A percentile compares a stretch with the other conserved stretches of the same genome.
These are phyloP conservation scores for Spongilla lacustris DNA, from an alignment of 37 sponge, comb jelly and placozoan species.

Conservation along the genomic window DNA sequence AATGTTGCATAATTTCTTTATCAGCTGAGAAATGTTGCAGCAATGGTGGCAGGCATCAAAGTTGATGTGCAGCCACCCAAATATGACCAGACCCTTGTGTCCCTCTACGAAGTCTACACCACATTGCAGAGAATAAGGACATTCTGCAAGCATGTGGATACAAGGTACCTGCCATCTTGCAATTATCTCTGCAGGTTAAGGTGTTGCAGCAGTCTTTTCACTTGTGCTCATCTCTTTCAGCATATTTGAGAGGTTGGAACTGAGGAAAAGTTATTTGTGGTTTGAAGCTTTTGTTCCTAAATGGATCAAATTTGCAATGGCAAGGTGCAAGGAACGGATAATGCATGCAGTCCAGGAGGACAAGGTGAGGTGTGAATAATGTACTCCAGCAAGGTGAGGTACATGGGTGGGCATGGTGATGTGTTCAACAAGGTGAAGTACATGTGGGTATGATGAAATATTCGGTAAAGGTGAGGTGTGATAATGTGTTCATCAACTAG, in stretches of 20 bases:
- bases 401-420: no score
- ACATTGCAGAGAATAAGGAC: neutral
- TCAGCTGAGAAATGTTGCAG: neutral
- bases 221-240: neutral
- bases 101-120: neutral
- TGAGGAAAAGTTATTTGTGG: slow-evolving; percentile 28
- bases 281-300: slow-evolving; percentile 45
- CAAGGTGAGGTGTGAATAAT: slow-evolving; percentile 6
- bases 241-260: neutral
- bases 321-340: slow-evolving; percentile 16
- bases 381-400: no score
- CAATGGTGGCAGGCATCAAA: neutral
- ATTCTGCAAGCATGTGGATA: neutral
- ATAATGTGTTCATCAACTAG: no score
- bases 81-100: neutral
- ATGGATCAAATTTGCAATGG: slow-evolving; percentile 47
- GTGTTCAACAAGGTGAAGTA: no score
- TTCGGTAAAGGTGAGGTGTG: no score
- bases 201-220: neutral
- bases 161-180: neutral
- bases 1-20: neutral
- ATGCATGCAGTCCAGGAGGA: slow-evolving; percentile 45
- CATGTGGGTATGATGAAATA: no score
- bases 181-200: no score
- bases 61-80: neutral